phyloP scores from a whole-genome alignment of 1,140 invertebrate species.

The Solen grandis region DNA sequence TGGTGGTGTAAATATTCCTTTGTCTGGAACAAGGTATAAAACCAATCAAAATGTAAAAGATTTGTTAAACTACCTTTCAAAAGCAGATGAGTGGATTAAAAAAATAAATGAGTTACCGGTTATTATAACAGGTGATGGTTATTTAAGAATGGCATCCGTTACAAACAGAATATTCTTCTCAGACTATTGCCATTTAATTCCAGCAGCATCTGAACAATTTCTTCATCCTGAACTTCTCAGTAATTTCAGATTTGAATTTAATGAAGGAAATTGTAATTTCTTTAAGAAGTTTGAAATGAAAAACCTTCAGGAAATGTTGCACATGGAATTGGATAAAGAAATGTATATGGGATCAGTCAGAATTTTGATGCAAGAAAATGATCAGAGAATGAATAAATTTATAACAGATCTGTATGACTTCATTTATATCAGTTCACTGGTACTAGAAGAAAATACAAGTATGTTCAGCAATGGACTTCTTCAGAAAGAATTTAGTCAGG shows the following conservation, averaged over 20 bases:
- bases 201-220: not conserved
- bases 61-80: not conserved
- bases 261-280: not conserved
- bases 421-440: not conserved
- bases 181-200: not conserved
- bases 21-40: constrained; percentile 11
- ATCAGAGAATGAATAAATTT: not conserved
- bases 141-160: constrained; percentile 4
- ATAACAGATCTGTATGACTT: constrained; percentile 25
- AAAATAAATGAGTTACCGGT: constrained; percentile 12
- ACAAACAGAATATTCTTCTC: not conserved
- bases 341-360: not conserved
- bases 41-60: not conserved
- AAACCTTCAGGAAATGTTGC: constrained; percentile 11
- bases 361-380: not conserved
- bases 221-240: not conserved
- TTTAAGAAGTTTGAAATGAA: constrained; percentile 1
- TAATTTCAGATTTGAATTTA: not conserved
- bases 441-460: not conserved
- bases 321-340: not conserved
- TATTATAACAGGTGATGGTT: constrained; percentile 24
- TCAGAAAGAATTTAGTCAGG: not conserved
- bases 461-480: not conserved
- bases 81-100: not conserved
- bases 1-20: not conserved